Conservation (phyloP, 2,888 invertebrate genomes). For the Drosophila sordidula region DNA sequence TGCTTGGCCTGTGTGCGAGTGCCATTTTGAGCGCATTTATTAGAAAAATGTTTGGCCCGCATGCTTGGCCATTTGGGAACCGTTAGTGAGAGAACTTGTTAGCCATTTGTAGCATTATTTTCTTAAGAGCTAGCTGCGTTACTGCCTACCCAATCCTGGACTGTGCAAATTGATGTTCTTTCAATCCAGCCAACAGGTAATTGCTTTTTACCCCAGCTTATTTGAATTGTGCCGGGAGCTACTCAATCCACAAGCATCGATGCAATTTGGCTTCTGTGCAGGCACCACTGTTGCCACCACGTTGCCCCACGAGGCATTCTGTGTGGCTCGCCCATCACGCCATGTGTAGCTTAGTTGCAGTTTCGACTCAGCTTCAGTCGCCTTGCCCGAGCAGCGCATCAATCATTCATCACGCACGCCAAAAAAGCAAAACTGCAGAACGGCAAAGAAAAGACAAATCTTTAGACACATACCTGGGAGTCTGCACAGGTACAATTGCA, state of each 20-base stretch:
- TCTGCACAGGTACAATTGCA: not conserved
- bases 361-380: conserved; percentile 73
- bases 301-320: conserved; percentile 45
- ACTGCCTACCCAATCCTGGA: conserved; percentile 11
- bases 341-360: conserved; percentile 79
- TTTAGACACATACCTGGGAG: conserved; percentile 6
- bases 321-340: conserved; percentile 74
- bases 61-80: conserved; percentile 39
- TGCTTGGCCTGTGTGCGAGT: not conserved
- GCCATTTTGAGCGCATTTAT: conserved; percentile 19
- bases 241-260: conserved; percentile 64
- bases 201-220: conserved; percentile 58
- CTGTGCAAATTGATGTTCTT: conserved; percentile 45
- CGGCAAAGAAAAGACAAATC: conserved; percentile 36
- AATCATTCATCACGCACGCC: conserved; percentile 77
- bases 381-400: conserved; percentile 75
- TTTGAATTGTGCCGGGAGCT: conserved; percentile 54
- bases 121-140: conserved; percentile 2
- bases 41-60: conserved; percentile 21
- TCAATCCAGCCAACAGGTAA: conserved; percentile 53
- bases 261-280: conserved; percentile 83
- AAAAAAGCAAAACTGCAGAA: conserved; percentile 8
- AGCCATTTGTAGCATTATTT: conserved; percentile 38
- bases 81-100: conserved; percentile 68
- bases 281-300: conserved; percentile 65